Base-by-base conservation (phyloP, 1,140 invertebrate species). In the Cydia fagiglandana region DNA sequence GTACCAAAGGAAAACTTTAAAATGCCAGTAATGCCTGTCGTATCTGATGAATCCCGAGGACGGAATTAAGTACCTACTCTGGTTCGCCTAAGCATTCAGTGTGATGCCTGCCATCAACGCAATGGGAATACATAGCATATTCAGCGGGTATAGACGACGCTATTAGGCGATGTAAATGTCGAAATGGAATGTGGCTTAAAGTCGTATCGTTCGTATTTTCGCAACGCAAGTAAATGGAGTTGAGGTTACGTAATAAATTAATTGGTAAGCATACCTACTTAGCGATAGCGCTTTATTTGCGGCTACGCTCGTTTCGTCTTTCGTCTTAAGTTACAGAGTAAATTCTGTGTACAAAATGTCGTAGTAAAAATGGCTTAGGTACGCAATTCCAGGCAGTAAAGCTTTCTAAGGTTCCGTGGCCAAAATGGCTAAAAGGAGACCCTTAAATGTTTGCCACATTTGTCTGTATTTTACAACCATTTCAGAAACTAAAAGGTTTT, bases 81-180 rank as follows among this genome's bases (percentile, higher is more conserved):
- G n/a, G 50, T 53, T 53, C n/a, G 12, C 15, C 50, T 53, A 13
- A n/a, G 50, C n/a, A n/a, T 53, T 53, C 6, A 17, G n/a, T 4
- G 6, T 9, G n/a, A n/a, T n/a, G 12, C 12, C 45, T 47, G 12
- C 45, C 0, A 47, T n/a, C 4, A 2, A 61, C 24, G 10, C 20
- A 61, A 24, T 61, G 7, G 56, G 56, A 61, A 24, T 61, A 10
- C 2, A 61, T 61, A 24, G 56, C 56, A 24, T 61, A 66, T 38
- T 70, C n/a, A 38, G 66, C 38, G n/a, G 13, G 34, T 34, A 70
- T 45, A 70, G 30, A 70, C 66, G 30, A 70, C 15, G 66, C 34
- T 70, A 70, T 70, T 70, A 70, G 66, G 34, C 15, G 34, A 70
- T 70, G 38, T 70, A 70, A 70, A 70, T 70, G 34, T 70, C n/a